Conservation (phyloP, 2,113 vertebrate genomes). For the Calcarius ornatus region DNA sequence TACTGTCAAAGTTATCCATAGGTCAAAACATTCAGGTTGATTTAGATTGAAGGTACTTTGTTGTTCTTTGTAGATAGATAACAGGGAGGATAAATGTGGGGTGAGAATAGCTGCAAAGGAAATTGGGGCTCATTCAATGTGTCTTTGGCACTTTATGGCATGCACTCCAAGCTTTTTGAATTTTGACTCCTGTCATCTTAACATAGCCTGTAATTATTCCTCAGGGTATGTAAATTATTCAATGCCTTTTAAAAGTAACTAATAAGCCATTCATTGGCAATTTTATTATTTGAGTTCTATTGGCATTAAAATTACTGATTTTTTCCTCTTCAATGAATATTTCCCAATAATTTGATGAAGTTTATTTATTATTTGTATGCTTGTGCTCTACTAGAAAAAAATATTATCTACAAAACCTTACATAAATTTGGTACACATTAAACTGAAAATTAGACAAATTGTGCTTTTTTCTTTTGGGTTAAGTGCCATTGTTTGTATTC, state of each 20-base stretch:
- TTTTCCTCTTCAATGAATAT: not conserved
- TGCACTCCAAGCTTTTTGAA: not conserved
- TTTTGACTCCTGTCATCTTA: slow-evolving; percentile 36
- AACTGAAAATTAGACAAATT: not conserved
- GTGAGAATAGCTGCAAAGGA: not conserved
- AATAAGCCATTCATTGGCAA: slow-evolving; percentile 28
- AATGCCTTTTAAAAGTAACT: slow-evolving; percentile 46
- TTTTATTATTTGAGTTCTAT: slow-evolving; percentile 16
- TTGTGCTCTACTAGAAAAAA: slow-evolving; percentile 4
- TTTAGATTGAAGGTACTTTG: not conserved
- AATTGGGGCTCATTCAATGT: not conserved
- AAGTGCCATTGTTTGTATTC: not conserved
- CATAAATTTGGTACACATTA: not conserved
- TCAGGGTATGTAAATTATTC: slow-evolving; percentile 27
- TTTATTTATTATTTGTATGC: slow-evolving; percentile 19
- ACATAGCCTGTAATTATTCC: slow-evolving; percentile 54
- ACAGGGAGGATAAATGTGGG: not conserved
- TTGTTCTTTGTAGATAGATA: not conserved
- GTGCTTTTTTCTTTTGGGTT: not conserved
- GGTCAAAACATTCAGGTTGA: not conserved
- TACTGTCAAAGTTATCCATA: not conserved
- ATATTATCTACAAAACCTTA: not conserved
- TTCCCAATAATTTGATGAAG: not conserved
- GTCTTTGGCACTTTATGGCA: not conserved
- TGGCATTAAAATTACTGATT: not conserved